phyloP scores from a whole-genome alignment of 2,888 invertebrate species.

The Platycheirus albimanus region DNA sequence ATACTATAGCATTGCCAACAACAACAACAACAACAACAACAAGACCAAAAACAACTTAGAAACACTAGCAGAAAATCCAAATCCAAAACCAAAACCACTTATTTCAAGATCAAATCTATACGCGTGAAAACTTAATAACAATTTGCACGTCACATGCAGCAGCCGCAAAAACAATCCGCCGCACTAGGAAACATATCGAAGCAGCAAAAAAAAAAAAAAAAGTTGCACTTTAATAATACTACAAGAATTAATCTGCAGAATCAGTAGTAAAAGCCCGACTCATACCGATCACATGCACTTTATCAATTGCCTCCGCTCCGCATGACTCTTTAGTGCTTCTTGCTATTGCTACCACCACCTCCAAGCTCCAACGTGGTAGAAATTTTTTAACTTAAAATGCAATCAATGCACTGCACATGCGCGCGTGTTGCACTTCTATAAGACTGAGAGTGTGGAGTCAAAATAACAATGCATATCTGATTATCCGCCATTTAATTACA shows the following conservation, averaged over 20 bases:
- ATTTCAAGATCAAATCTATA: constrained; percentile 67
- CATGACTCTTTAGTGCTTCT: constrained; percentile 26
- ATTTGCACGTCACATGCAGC: constrained; percentile 66
- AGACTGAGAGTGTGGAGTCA: too few relatives aligned
- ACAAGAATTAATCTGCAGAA: constrained; percentile 60
- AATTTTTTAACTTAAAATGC: constrained; percentile 30
- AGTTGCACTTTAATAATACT: constrained; percentile 32
- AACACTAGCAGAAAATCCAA: constrained; percentile 22
- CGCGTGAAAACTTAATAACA: constrained; percentile 74
- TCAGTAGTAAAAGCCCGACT: constrained; percentile 59
- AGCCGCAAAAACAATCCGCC: background rate
- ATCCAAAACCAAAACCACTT: constrained; percentile 34
- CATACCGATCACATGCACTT: constrained; percentile 58
- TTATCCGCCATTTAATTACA: constrained; percentile 71
- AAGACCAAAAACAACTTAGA: constrained; percentile 12
- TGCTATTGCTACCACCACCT: background rate
- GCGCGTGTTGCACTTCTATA: constrained; percentile 43
- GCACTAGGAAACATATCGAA: constrained; percentile 36
- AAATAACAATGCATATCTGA: constrained; percentile 60
- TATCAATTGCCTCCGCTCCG: constrained; percentile 57
- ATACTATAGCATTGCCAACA: constrained; percentile 7
- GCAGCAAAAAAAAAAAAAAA: constrained; percentile 3
- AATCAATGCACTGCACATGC: constrained; percentile 54
- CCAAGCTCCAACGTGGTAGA: background rate
- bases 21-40: too few relatives aligned